These are phyloP conservation scores for Periophthalmus magnuspinnatus DNA, from an alignment of 2,797 vertebrate species.

Conservation along the genomic window DNA sequence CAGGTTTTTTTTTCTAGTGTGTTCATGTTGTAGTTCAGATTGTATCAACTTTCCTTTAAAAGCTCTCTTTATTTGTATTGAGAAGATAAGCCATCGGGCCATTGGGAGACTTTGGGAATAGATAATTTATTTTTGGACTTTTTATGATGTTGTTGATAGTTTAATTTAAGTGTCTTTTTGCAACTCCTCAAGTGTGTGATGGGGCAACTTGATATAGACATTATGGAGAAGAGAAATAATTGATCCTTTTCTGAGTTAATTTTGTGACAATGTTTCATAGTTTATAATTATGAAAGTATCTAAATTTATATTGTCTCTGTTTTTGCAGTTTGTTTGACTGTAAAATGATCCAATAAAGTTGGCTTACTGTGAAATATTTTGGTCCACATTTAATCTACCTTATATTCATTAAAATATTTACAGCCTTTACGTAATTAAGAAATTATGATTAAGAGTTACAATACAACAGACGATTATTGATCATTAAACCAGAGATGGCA, in stretches of 20 bases:
- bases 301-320: constrained; percentile 64
- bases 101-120: constrained; percentile 49
- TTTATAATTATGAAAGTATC: constrained; percentile 39
- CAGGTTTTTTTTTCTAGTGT: constrained; percentile 51
- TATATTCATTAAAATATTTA: neutral
- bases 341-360: constrained; percentile 64
- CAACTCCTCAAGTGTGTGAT: constrained; percentile 39
- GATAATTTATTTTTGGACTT: constrained; percentile 55
- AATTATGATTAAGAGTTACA: too few relatives aligned
- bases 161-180: constrained; percentile 60
- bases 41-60: constrained; percentile 44
- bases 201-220: neutral
- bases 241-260: constrained; percentile 12
- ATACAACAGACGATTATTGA: too few relatives aligned
- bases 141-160: constrained; percentile 54
- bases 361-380: constrained; percentile 41
- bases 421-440: too few relatives aligned
- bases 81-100: constrained; percentile 63
- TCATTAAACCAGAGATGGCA: too few relatives aligned
- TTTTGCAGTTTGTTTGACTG: constrained; percentile 55
- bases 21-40: constrained; percentile 58
- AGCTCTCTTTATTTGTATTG: constrained; percentile 58
- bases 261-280: constrained; percentile 55
- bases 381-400: neutral
- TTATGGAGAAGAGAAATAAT: constrained; percentile 1